These are phyloP conservation scores for Meloidogyne chitwoodi DNA, from an alignment of 1,140 invertebrate genomes.

Conservation along the genomic window DNA sequence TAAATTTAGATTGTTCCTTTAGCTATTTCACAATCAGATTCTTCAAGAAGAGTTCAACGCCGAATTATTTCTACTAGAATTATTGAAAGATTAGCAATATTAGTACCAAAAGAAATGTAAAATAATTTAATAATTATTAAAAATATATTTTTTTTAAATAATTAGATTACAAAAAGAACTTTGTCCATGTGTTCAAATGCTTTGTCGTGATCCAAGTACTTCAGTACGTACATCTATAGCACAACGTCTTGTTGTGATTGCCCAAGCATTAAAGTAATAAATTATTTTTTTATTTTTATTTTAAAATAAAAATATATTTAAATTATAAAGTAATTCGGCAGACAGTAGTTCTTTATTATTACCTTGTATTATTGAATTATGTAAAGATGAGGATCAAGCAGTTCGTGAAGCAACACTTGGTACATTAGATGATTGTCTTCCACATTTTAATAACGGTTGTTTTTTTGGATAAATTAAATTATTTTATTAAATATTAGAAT, in stretches of 20 bases:
- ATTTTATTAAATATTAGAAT: slow-evolving; percentile 53
- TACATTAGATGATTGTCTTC: slow-evolving; percentile 62
- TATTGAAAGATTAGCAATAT: slow-evolving; percentile 62
- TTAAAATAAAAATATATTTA: background rate
- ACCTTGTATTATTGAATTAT: slow-evolving; percentile 63
- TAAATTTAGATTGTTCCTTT: slow-evolving; percentile 61
- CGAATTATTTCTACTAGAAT: slow-evolving; percentile 57
- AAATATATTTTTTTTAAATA: slow-evolving; percentile 13
- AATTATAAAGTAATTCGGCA: slow-evolving; percentile 61
- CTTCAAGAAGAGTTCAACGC: slow-evolving; percentile 61
- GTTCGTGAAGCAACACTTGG: slow-evolving; percentile 63
- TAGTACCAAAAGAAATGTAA: slow-evolving; percentile 61
- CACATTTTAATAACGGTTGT: slow-evolving; percentile 62
- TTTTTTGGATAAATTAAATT: background rate
- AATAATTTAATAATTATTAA: slow-evolving; percentile 53
- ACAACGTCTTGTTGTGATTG: slow-evolving; percentile 46
- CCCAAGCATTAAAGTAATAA: slow-evolving; percentile 62
- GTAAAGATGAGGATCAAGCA: slow-evolving; percentile 63
- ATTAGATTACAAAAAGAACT: slow-evolving; percentile 52
- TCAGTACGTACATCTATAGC: slow-evolving; percentile 52
- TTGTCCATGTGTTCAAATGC: slow-evolving; percentile 51
- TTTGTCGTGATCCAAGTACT: slow-evolving; percentile 56
- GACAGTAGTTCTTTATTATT: slow-evolving; percentile 61
- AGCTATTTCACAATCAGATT: slow-evolving; percentile 62
- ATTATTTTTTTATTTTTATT: slow-evolving; percentile 6